Evolutionary conservation across 2,113 vertebrate species (phyloP).

Genomic region (Vimba vimba): DNA sequence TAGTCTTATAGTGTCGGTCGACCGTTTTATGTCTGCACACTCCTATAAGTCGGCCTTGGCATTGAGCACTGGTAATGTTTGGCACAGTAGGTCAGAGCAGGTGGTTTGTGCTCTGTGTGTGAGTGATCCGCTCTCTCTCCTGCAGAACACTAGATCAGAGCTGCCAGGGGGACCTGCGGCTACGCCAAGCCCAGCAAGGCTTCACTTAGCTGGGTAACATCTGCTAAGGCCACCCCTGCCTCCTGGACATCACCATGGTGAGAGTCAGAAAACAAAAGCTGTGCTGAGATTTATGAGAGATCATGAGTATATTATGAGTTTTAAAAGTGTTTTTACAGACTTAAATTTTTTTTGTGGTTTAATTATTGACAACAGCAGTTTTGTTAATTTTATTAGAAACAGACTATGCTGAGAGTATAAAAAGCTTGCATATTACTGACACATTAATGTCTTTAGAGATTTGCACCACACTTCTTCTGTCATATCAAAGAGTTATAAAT

Average conservation of each 20-base stretch:
- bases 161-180: constrained; percentile 70
- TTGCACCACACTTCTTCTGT: neutral
- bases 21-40: neutral
- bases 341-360: neutral
- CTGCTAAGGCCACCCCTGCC: constrained; percentile 64
- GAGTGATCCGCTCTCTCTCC: constrained; percentile 73
- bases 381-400: neutral
- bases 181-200: constrained; percentile 63
- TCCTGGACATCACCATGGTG: constrained; percentile 69
- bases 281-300: neutral
- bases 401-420: neutral
- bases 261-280: constrained; percentile 47
- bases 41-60: constrained; percentile 36
- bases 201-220: constrained; percentile 72
- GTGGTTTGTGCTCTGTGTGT: constrained; percentile 70
- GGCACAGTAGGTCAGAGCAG: constrained; percentile 71
- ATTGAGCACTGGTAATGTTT: constrained; percentile 54
- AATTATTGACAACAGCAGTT: neutral
- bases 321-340: neutral
- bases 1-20: neutral
- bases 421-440: neutral
- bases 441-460: neutral
- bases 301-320: neutral
- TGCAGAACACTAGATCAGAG: constrained; percentile 70
- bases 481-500: neutral